These are phyloP conservation scores for Syndactyla subalaris DNA, from an alignment of 2,797 vertebrate genomes.

Conservation along the genomic window DNA sequence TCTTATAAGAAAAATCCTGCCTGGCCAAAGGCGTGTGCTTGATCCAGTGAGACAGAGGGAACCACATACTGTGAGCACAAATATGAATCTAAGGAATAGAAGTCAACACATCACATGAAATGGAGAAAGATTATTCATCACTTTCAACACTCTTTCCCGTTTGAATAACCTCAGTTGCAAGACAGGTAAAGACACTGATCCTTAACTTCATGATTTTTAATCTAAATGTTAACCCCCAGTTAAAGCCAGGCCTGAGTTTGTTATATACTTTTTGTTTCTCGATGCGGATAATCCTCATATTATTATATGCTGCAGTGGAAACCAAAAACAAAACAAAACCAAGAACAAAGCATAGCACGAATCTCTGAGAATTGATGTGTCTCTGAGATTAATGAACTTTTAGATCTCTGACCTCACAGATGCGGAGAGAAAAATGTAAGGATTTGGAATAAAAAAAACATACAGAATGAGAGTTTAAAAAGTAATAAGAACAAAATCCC, in stretches of 20 bases:
- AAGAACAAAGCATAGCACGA: neutral
- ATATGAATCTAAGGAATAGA: neutral
- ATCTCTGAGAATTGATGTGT: neutral
- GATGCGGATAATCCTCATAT: neutral
- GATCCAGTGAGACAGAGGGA: neutral
- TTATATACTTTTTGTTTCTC: neutral
- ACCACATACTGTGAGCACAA: neutral
- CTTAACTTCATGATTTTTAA: neutral
- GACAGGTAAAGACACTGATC: neutral
- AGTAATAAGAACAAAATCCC: neutral
- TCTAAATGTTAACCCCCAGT: neutral
- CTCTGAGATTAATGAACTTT: neutral
- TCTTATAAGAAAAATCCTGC: neutral
- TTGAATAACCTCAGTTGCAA: neutral
- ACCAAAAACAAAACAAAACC: neutral
- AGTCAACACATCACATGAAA: neutral
- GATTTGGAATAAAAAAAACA: neutral
- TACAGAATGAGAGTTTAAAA: neutral
- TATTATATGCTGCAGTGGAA: neutral
- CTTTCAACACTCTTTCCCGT: neutral
- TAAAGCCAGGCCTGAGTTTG: neutral
- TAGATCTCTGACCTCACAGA: neutral
- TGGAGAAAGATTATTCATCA: neutral
- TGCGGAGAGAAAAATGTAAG: neutral
- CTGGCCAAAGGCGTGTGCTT: neutral